These are phyloP conservation scores for Sciurus vulgaris DNA, from an alignment of 2,797 vertebrate species.

Conservation along the genomic window DNA sequence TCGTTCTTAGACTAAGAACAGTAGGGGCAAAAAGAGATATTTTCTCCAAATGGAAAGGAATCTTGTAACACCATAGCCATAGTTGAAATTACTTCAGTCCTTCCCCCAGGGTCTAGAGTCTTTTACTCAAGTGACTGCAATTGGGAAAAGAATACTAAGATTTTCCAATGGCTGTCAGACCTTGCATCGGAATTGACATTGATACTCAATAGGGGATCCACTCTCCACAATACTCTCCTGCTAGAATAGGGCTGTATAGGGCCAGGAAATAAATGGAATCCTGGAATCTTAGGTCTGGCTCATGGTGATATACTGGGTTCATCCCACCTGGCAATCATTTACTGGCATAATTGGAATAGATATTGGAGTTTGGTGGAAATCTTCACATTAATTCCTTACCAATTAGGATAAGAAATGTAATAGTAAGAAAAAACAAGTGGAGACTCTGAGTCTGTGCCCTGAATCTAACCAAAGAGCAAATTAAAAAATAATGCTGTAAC, in stretches of 20 bases:
- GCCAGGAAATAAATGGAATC: not conserved
- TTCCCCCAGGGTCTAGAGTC: not conserved
- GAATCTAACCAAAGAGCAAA: not conserved
- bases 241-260: not conserved
- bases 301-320: not conserved
- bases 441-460: not conserved
- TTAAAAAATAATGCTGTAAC: not conserved
- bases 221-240: not conserved
- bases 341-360: constrained; percentile 1
- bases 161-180: not conserved
- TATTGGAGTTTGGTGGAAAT: constrained; percentile 2
- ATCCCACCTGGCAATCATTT: not conserved
- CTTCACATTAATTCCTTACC: not conserved
- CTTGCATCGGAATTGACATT: not conserved
- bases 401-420: not conserved
- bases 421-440: not conserved
- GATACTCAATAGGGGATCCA: not conserved
- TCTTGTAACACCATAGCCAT: not conserved
- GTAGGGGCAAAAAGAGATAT: not conserved
- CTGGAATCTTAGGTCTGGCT: not conserved
- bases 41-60: not conserved
- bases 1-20: constrained; percentile 19
- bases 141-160: not conserved
- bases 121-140: not conserved
- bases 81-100: not conserved